Conservation (phyloP, 2,113 vertebrate species). For the Eretmochelys imbricata region DNA sequence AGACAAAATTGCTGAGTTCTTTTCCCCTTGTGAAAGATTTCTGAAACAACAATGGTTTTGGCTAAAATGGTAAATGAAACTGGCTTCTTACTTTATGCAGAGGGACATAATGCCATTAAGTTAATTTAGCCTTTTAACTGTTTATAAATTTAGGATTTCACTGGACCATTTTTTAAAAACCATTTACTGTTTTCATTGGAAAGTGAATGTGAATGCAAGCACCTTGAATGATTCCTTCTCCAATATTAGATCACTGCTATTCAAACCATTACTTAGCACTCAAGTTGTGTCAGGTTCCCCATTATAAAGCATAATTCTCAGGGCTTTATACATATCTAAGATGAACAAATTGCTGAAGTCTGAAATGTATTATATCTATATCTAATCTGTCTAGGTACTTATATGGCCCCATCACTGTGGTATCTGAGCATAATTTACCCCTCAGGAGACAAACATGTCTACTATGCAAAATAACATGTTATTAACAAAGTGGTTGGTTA, state of each 20-base stretch:
- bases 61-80: slow-evolving; percentile 85
- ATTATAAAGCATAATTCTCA: not conserved
- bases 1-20: slow-evolving; percentile 66
- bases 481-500: not conserved
- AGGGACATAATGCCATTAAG: not conserved
- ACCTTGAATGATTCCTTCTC: not conserved
- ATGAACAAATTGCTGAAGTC: not conserved
- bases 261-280: not conserved
- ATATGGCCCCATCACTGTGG: not conserved
- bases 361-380: not conserved
- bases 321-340: not conserved
- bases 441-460: not conserved
- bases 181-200: not conserved
- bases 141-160: not conserved
- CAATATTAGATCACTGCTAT: not conserved
- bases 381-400: not conserved
- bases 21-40: slow-evolving; percentile 62
- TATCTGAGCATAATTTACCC: not conserved
- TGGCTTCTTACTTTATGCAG: not conserved
- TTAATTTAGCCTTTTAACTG: not conserved
- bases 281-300: not conserved
- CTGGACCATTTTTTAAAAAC: not conserved
- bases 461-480: not conserved
- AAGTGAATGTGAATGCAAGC: not conserved
- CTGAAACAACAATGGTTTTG: slow-evolving; percentile 79